Base-by-base conservation (phyloP, 2,797 vertebrate genomes). In the Mormyrops attenuatus region DNA sequence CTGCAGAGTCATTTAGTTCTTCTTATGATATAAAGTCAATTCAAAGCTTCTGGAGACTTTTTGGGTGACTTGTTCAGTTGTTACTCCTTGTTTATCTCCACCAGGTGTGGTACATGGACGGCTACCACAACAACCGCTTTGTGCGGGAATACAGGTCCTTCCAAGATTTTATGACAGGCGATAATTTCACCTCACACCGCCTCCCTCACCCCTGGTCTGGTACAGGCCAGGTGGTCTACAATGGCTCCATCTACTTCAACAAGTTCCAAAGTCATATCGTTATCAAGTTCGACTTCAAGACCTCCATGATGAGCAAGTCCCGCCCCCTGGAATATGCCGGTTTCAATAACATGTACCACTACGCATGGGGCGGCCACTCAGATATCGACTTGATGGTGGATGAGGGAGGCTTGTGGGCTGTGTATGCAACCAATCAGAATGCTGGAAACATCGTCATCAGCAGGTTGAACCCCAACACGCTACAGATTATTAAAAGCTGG, bases 91-190 rank as follows among this genome's bases (percentile, higher is more conserved):
- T 89, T 66, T 85, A 0, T 92, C 13, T 47, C 89, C 15, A 90
- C 66, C 98, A 99, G 98, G 98, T 99, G 26, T 99, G 98, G 97
- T 99, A 99, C 94, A 99, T 99, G 98, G 98, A 99, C 55, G 98
- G 98, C 89, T 99, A 99, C 92, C 98, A 99, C 93, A 99, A 99
- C 95, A 99, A 99, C 93, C 97, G 98, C 89, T 99, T 99, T 5
- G 98, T 99, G 1, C 95, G 98, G 0, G 98, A 99, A 92, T 99
- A 99, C 92, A 96, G 94, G 89, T 98, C 98, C 88, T 97, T 99
- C 97, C 94, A 95, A 3, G 98, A 99, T 90, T 99, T 99, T 92
- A 99, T 98, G 97, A 97, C 95, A 89, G 96, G 97, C 0, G 98
- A 99, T 94, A 99, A 99, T 91, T 99, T 99, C 95, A 99, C 98